These are phyloP conservation scores for Gymnosoma rotundatum DNA, from an alignment of 2,888 invertebrate genomes.

Conservation along the genomic window DNA sequence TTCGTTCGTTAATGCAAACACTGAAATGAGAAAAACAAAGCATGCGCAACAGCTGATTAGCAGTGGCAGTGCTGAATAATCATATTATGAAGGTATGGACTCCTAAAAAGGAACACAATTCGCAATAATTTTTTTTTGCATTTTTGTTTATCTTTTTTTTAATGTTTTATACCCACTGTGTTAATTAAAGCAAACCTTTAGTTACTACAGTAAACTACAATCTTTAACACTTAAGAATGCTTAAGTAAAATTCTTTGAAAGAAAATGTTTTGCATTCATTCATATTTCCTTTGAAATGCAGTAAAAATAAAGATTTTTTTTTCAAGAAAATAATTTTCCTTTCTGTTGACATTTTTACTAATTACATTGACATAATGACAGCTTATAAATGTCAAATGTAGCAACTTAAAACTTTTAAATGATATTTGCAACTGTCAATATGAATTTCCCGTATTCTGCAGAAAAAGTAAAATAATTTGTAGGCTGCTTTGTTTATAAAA, in stretches of 20 bases:
- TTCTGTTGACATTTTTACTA: constrained; percentile 56
- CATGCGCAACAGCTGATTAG: too few species aligned
- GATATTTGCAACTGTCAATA: constrained; percentile 55
- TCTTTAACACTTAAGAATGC: constrained; percentile 40
- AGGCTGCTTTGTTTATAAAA: background rate
- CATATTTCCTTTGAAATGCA: constrained; percentile 31
- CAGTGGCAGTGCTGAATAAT: too few species aligned
- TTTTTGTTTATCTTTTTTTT: too few species aligned
- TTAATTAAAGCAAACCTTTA: constrained; percentile 15
- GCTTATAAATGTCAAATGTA: constrained; percentile 64
- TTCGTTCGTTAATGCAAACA: too few species aligned
- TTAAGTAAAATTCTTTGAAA: background rate
- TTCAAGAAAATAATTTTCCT: constrained; percentile 24
- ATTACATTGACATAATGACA: constrained; percentile 68
- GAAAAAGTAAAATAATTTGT: constrained; percentile 4
- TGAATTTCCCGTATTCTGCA: constrained; percentile 31
- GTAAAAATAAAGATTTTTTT: background rate
- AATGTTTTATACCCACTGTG: background rate
- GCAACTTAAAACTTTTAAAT: constrained; percentile 32
- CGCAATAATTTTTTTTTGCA: too few species aligned
- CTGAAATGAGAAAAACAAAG: too few species aligned
- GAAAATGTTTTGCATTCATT: constrained; percentile 26
- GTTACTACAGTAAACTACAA: constrained; percentile 51
- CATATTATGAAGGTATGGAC: too few species aligned
- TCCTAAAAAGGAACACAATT: too few species aligned